A percentile compares a stretch with the other conserved stretches of the same genome.
phyloP scores from a whole-genome alignment of 2,113 vertebrate genomes.

The Pongo pygmaeus region DNA sequence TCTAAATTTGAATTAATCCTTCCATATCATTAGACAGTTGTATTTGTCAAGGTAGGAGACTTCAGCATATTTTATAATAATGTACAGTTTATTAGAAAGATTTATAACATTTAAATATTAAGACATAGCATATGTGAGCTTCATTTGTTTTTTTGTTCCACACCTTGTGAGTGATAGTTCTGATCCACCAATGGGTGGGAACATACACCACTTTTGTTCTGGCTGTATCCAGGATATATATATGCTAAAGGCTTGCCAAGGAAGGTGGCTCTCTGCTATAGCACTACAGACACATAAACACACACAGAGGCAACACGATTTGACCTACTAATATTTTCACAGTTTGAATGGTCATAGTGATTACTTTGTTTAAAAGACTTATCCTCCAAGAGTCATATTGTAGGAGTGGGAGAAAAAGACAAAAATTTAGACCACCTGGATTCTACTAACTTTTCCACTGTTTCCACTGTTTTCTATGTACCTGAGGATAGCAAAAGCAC shows the following conservation, averaged over 20 bases:
- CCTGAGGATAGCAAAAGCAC: neutral
- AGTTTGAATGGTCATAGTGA: neutral
- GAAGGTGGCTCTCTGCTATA: neutral
- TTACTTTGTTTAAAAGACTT: neutral
- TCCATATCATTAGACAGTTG: neutral
- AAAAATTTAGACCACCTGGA: neutral
- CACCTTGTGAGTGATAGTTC: neutral
- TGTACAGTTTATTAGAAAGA: neutral
- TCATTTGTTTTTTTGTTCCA: neutral
- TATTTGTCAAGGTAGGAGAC: neutral
- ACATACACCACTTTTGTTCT: neutral
- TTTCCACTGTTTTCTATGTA: neutral
- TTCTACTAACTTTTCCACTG: neutral
- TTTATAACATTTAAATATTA: neutral
- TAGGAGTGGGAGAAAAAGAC: neutral
- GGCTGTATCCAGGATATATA: neutral
- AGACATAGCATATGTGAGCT: neutral
- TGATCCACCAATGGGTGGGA: neutral
- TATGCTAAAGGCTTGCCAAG: neutral
- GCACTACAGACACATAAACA: neutral
- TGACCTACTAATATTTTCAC: neutral
- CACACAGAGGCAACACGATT: neutral
- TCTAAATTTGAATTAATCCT: neutral
- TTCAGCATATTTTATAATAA: neutral
- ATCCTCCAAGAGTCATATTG: neutral